These are phyloP conservation scores for Balearica regulorum DNA, from an alignment of 2,797 vertebrate species.

Conservation along the genomic window DNA sequence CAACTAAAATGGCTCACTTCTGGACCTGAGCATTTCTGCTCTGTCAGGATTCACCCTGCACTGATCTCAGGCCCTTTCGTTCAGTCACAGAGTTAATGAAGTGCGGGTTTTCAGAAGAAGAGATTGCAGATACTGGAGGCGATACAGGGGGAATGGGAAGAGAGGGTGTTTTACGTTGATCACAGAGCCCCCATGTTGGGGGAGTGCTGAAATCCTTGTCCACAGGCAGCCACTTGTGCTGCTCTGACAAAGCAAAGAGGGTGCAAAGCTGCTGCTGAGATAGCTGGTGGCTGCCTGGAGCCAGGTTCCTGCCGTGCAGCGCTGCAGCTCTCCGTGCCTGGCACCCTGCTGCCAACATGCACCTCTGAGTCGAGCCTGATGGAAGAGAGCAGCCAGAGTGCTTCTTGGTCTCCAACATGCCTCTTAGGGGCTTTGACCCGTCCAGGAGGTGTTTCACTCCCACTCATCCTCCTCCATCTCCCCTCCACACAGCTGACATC, in stretches of 20 bases:
- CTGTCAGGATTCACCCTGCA: not conserved
- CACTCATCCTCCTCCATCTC: not conserved
- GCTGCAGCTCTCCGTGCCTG: not conserved
- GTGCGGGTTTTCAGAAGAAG: not conserved
- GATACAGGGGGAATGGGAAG: not conserved
- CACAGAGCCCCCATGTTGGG: rapidly evolving
- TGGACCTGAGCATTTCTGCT: not conserved
- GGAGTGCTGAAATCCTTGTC: not conserved
- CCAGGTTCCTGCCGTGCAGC: not conserved
- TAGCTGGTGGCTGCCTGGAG: not conserved
- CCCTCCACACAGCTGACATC: not conserved
- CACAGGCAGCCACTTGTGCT: not conserved
- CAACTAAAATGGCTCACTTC: not conserved
- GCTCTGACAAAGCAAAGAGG: not conserved
- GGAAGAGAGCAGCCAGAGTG: not conserved
- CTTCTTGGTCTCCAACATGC: not conserved
- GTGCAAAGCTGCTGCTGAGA: not conserved
- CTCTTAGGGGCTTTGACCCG: not conserved
- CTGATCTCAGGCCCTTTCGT: not conserved
- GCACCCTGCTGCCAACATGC: not conserved
- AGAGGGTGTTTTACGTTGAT: not conserved
- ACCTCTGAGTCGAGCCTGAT: not conserved
- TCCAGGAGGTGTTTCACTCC: not conserved
- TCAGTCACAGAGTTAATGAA: not conserved
- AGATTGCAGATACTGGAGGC: not conserved